Evolutionary conservation across 2,888 invertebrate genomes (phyloP), one percentile per base, ranked within the genome.

Genomic region (Thecophora atra): DNA sequence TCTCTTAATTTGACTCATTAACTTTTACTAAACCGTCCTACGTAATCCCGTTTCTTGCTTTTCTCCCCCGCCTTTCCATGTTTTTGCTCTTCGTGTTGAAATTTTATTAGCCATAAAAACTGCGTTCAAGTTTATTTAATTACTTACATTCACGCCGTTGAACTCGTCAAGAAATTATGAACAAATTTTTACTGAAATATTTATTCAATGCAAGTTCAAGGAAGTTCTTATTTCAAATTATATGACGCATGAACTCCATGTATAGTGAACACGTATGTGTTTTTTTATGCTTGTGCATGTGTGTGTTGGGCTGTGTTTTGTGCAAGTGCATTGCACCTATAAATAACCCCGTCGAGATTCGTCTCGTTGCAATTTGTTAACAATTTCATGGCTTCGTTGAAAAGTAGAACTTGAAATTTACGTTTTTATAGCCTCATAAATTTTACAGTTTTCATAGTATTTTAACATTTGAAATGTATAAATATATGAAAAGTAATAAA

Each of bases 61-160:
- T 17, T 47, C 4, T n/a, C 17, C 11, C n/a, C 15, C 11, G 6
- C 15, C 11, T 47, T 47, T 47, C 15, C n/a, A n/a, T 47, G 47
- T 47, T 47, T 6, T n/a, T 47, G 47, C 47, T 62, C 37, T 62
- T 62, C 37, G 30, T 37, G 30, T 47, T 47, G 47, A 26, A 42
- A 26, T 60, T 69, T 69, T 69, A 60, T 69, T 58, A 21, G 51
- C 68, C 54, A 68, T 68, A 68, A 68, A 68, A 68, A 68, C 56
- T 37, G 69, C 69, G 26, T 44, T 44, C 28, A 52, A 24, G 60
- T 69, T 44, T 42, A 54, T 44, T 44, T 58, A 69, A 44, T 69
- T 69, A 44, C 24, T 58, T 60, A n/a, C n/a, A 69, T 69, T 37
- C 47, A 60, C 56, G 51, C 44, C 24, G 30, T 19, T 19, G 7